Evolutionary conservation across 2,888 invertebrate genomes (phyloP), one percentile per base, ranked within the genome.

Genomic region (Horisme vitalbata): DNA sequence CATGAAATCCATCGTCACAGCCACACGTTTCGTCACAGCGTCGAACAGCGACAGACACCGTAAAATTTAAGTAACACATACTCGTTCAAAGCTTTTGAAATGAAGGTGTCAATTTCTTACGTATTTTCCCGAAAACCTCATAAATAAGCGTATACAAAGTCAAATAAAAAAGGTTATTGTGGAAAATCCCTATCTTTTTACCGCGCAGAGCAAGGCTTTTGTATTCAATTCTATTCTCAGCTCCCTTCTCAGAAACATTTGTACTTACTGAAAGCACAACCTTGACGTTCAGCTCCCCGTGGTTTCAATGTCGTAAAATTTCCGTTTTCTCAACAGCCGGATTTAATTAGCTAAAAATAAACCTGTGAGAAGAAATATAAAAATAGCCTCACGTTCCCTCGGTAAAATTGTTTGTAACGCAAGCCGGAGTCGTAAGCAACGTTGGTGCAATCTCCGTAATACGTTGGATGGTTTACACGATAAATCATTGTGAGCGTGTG

Each of bases 401-500:
- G 31, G 24, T 43, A 37, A 35, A 48, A 46, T 48, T 51, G 48
- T 51, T 54, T 39, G 36, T 35, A 39, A 36, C 20, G 23, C 15
- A 23, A 28, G 38, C 41, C 13, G 20, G 15, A 24, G 18, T 24
- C 3, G 15, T 36, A 36, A 31, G 38, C 23, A 37, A 37, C 38
- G 43, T 41, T 33, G 20, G 39, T 41, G 46, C 47, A 61, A 61
- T 68, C 55, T 47, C 30, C 50, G 45, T 59, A 51, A 57, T 59
- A 50, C 54, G 55, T 55, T 47, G 41, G 46, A 56, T 60, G 53
- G 60, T 65, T 69, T 63, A 55, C 43, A 47, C 51, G 41, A 62
- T 71, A 65, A 68, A 68, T 70, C 59, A 65, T 54, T 57, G 55
- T 45, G 55, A 60, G 62, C 54, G 57, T 67, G 67, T 57, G 52